A percentile compares a stretch with the other conserved stretches of the same genome.
Evolutionary conservation across 2,797 vertebrate genomes (phyloP).

Genomic region (Cetoscarus ocellatus): DNA sequence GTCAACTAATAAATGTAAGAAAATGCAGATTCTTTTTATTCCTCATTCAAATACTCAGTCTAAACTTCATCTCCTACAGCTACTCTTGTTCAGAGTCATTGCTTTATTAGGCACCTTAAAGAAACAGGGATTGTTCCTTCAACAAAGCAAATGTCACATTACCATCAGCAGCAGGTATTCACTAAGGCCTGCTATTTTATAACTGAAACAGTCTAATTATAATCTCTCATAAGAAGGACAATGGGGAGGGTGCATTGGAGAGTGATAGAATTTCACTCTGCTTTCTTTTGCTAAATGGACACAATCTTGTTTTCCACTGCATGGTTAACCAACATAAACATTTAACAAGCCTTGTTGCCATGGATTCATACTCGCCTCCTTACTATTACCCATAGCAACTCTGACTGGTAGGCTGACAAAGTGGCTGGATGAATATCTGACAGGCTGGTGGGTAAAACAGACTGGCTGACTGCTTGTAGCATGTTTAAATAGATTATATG

Average conservation of each 20-base stretch:
- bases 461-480: conserved; percentile 42
- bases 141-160: conserved; percentile 48
- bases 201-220: conserved; percentile 17
- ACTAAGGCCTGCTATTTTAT: conserved; percentile 4
- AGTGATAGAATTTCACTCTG: conserved; percentile 5
- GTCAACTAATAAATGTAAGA: too few relatives aligned
- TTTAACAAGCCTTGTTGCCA: conserved; percentile 68
- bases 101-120: background rate
- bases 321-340: conserved; percentile 62
- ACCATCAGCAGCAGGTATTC: conserved; percentile 28
- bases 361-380: conserved; percentile 61
- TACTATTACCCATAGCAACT: conserved; percentile 60
- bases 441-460: conserved; percentile 45
- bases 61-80: background rate
- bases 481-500: conserved; percentile 63
- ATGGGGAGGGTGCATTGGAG: conserved; percentile 26
- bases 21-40: background rate
- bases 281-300: conserved; percentile 14
- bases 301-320: conserved; percentile 17
- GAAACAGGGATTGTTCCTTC: conserved; percentile 19
- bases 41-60: background rate
- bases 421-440: conserved; percentile 66
- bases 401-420: conserved; percentile 61
- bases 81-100: background rate
- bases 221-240: conserved; percentile 11